Percentiles rank a stretch among this genome's conserved stretches.
phyloP scores from a whole-genome alignment of 2,888 invertebrate genomes.

The Lepeophtheirus nordmannii region DNA sequence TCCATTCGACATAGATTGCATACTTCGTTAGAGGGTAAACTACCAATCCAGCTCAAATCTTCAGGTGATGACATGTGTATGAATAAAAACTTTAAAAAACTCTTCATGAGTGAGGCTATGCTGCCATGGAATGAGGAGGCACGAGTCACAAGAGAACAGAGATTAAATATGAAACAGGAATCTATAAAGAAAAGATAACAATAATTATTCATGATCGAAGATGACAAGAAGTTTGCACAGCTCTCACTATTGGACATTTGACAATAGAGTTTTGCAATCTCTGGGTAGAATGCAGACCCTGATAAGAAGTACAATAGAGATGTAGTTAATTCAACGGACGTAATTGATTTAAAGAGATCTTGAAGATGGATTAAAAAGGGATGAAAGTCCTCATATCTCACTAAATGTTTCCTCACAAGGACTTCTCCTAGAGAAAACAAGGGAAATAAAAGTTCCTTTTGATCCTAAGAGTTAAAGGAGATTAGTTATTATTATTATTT shows the following conservation, averaged over 20 bases:
- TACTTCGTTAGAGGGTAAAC: background rate
- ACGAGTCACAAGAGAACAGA: background rate
- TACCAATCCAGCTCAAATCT: background rate
- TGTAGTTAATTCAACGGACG: background rate
- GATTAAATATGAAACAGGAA: background rate
- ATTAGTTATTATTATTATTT: no score
- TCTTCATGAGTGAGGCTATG: background rate
- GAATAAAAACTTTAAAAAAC: background rate
- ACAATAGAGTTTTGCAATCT: background rate
- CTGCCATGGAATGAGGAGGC: background rate
- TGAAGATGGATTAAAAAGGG: background rate
- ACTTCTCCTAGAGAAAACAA: background rate
- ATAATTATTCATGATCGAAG: background rate
- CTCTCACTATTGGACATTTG: background rate
- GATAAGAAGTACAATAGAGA: background rate
- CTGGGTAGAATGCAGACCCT: background rate
- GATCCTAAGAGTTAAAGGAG: no score
- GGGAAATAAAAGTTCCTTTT: no score
- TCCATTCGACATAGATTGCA: background rate
- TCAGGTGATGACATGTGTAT: background rate
- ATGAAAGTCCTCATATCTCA: background rate
- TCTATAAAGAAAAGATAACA: background rate
- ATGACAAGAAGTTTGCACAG: background rate
- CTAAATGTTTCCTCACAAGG: background rate
- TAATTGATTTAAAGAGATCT: background rate